A percentile compares a stretch with the other conserved stretches of the same genome.
Evolutionary conservation across 2,113 vertebrate species (phyloP).

Genomic region (Uropsilus gracilis): DNA sequence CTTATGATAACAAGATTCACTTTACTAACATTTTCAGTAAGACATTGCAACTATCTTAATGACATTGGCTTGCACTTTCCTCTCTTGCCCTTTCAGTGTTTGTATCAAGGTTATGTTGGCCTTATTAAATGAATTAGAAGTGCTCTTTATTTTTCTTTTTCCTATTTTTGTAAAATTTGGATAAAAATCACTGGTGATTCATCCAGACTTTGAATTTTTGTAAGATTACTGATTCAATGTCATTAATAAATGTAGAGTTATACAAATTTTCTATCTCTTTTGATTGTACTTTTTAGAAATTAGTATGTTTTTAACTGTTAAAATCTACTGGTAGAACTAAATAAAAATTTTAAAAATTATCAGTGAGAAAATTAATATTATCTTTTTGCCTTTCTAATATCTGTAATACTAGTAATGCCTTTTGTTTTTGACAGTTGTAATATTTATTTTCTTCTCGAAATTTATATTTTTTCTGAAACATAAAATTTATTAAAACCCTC

Average conservation of each 20-base stretch:
- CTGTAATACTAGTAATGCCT: not conserved
- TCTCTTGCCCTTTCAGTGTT: constrained; percentile 41
- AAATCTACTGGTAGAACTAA: too few species aligned
- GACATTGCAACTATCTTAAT: not conserved
- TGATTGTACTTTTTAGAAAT: constrained; percentile 34
- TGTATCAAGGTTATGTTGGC: constrained; percentile 28
- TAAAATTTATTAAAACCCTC: not conserved
- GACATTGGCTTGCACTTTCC: not conserved
- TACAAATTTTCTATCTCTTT: not conserved
- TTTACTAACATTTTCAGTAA: not conserved
- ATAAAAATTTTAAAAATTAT: too few species aligned
- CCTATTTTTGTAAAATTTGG: constrained; percentile 47
- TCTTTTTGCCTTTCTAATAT: not conserved
- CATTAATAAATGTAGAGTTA: constrained; percentile 34
- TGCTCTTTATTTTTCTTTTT: constrained; percentile 48
- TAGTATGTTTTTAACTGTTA: not conserved
- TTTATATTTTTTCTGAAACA: not conserved
- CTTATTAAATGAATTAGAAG: constrained; percentile 32
- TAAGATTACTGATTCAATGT: constrained; percentile 47
- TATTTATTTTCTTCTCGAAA: not conserved
- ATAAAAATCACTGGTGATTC: constrained; percentile 50
- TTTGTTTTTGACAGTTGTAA: not conserved
- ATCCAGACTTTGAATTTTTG: constrained; percentile 44
- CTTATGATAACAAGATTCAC: not conserved
- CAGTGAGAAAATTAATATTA: not conserved